Conservation (phyloP, 2,113 vertebrate genomes). For the Mellivora capensis region DNA sequence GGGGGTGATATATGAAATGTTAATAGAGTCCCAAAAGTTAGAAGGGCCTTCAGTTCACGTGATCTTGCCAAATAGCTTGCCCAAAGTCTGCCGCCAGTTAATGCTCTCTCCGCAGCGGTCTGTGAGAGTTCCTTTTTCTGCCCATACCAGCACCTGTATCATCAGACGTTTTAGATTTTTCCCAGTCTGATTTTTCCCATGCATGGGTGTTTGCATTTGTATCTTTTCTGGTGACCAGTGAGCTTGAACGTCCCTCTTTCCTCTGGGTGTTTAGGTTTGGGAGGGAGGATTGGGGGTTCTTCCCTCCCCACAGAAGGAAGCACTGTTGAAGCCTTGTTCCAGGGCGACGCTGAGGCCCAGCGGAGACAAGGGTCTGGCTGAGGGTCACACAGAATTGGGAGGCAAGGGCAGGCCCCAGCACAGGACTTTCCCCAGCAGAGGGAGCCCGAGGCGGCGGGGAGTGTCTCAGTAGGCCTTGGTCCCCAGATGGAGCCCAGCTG, state of each 20-base stretch:
- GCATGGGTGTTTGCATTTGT: not conserved
- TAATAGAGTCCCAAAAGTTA: not conserved
- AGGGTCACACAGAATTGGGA: not conserved
- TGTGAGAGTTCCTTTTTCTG: not conserved
- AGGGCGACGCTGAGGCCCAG: not conserved
- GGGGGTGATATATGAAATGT: not conserved
- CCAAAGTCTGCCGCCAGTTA: not conserved
- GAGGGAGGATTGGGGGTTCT: not conserved
- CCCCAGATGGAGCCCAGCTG: conserved; percentile 39
- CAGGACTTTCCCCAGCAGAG: conserved; percentile 51
- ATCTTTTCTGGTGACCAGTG: not conserved
- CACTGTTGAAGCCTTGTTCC: not conserved
- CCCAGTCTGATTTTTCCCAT: too few relatives aligned
- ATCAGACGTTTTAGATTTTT: not conserved
- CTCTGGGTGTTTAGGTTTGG: not conserved
- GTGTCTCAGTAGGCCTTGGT: not conserved
- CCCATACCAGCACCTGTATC: not conserved
- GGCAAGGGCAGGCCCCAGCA: not conserved
- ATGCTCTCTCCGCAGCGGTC: not conserved
- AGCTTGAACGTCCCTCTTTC: not conserved
- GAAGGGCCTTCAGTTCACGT: not conserved
- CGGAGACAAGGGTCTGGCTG: not conserved
- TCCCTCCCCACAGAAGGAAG: not conserved
- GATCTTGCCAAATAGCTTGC: not conserved
- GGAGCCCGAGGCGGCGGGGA: not conserved